Percentiles rank a stretch among this genome's conserved stretches.
Conservation (phyloP, 53 echinoderm and acorn worm species). For the Holothuria leucospilota region DNA sequence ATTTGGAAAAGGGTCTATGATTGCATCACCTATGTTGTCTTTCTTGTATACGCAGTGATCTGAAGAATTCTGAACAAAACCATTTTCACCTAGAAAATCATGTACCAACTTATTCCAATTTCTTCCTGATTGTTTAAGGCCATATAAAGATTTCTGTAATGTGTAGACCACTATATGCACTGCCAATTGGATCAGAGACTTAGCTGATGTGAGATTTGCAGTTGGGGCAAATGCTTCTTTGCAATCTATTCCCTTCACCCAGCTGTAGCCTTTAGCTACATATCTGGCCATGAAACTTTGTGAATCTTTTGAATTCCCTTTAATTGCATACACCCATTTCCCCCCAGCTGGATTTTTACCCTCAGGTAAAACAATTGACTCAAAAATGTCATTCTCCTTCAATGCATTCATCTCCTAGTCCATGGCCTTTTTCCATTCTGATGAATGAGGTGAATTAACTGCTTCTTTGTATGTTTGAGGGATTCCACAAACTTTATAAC, state of each 20-base stretch:
- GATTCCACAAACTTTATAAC: conserved; percentile 8
- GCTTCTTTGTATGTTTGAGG: conserved; percentile 42
- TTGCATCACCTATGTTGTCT: not conserved
- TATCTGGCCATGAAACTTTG: not conserved
- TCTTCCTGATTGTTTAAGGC: too few relatives aligned
- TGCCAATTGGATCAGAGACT: not conserved
- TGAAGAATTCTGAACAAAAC: too few relatives aligned
- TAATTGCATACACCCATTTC: not conserved
- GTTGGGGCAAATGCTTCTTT: not conserved
- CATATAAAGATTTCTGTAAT: too few relatives aligned
- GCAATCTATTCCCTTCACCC: too few relatives aligned
- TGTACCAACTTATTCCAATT: conserved; percentile 53
- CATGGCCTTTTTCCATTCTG: conserved; percentile 22
- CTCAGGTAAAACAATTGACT: not conserved
- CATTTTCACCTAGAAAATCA: not conserved
- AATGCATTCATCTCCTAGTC: not conserved
- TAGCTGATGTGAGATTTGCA: not conserved
- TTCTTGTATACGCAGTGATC: conserved; percentile 46
- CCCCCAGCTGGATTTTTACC: not conserved
- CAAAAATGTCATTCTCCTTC: conserved; percentile 38
- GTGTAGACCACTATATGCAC: too few relatives aligned
- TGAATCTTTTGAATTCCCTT: not conserved
- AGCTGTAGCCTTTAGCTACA: not conserved
- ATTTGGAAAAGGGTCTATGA: not conserved
- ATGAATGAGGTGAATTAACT: not conserved